Evolutionary conservation across 2,888 invertebrate species (phyloP), one percentile per base, ranked within the genome.

Genomic region (Caenorhabditis sp.): DNA sequence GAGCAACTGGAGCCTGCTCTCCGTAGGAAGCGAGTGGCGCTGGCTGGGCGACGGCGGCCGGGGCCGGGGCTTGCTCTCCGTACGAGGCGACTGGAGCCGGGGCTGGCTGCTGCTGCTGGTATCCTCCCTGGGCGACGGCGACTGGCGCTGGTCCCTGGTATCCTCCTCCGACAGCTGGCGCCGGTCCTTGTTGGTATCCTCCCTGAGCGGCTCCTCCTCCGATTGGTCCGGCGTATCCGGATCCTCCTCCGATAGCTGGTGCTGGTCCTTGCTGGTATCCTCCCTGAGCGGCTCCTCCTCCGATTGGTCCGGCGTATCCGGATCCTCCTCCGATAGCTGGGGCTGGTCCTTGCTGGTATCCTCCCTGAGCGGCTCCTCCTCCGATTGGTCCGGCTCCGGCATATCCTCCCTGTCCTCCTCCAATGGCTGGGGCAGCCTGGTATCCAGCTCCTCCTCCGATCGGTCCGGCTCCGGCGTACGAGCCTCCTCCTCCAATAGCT

Each of bases 401-500:
- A 43, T 24, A 35, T 61, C 71, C 71, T 56, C 55, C 66, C 27
- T 32, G 43, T 17, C 30, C 22, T 32, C 37, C 20, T 48, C 50
- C 37, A 27, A 26, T 45, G 9, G 35, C 50, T 37, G 53, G 53
- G 20, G 45, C 68, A 8, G 43, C 43, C 20, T 43, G 43, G 45
- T 58, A 58, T 65, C 66, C 66, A 37, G 56, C 68, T 26, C 24
- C 37, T 22, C 45, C 45, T 45, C 50, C 62, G 30, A 30, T 22
- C 37, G 39, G 39, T 62, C 52, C 62, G 32, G 62, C 22, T 22
- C 46, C 62, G 15, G 45, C 58, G 39, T 39, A 26, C 27, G 50
- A 61, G 32, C 71, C 68, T 27, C 56, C 17, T 68, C 66, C 66
- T 27, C 68, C 68, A 15, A 55, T 50, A 56, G 61, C 55, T 55